Evolutionary conservation across 2,113 vertebrate genomes (phyloP).

Genomic region (Ellobius talpinus): DNA sequence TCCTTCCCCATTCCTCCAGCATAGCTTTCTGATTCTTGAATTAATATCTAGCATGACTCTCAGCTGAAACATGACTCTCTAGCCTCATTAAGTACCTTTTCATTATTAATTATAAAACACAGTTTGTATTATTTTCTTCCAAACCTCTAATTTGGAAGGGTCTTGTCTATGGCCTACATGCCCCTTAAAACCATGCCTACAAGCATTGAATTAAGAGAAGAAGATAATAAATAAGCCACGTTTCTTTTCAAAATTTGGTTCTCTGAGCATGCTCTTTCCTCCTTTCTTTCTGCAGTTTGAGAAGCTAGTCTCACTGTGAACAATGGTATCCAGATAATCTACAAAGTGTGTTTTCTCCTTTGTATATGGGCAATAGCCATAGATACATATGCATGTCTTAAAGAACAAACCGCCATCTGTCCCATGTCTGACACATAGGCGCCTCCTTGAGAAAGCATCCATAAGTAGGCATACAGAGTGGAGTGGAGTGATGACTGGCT

Average conservation of each 20-base stretch:
- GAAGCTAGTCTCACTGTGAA: constrained; percentile 15
- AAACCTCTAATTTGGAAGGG: constrained; percentile 49
- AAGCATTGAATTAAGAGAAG: constrained; percentile 52
- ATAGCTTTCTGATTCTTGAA: neutral
- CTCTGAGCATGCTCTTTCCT: constrained; percentile 16
- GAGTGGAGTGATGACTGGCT: constrained; percentile 51
- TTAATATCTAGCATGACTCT: neutral
- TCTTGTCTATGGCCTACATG: constrained; percentile 34
- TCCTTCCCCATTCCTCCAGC: neutral
- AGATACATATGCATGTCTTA: constrained; percentile 26
- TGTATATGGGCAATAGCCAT: constrained; percentile 72
- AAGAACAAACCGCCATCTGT: constrained; percentile 77
- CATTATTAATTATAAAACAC: constrained; percentile 33
- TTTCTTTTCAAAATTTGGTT: constrained; percentile 59
- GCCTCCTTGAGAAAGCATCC: constrained; percentile 75
- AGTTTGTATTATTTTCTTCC: constrained; percentile 35
- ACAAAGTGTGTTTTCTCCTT: constrained; percentile 69
- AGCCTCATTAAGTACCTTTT: constrained; percentile 38
- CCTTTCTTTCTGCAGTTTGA: constrained; percentile 25
- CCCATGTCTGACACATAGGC: constrained; percentile 78
- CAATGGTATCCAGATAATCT: constrained; percentile 34
- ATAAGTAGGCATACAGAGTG: constrained; percentile 74
- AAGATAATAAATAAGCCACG: constrained; percentile 42
- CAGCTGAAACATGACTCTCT: constrained; percentile 49
- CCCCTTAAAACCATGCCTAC: constrained; percentile 5